A percentile compares a stretch with the other conserved stretches of the same genome.
phyloP scores from a whole-genome alignment of 2,888 invertebrate species.

The Melanchra persicariae region DNA sequence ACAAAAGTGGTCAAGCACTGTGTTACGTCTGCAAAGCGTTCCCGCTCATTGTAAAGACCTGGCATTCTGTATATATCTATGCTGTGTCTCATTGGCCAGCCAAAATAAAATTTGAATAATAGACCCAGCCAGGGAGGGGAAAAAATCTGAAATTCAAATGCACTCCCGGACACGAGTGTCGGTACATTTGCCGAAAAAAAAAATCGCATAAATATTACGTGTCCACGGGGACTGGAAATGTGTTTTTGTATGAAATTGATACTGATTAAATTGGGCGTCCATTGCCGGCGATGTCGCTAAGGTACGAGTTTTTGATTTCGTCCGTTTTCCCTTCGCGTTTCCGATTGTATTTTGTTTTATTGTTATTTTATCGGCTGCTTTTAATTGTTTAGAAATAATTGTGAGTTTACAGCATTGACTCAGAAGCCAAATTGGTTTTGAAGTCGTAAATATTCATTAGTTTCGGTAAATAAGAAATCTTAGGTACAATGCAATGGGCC shows the following conservation, averaged over 20 bases:
- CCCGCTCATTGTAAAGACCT: background rate
- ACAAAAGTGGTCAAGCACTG: no score
- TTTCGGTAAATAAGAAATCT: background rate
- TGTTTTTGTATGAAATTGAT: slow-evolving; percentile 63
- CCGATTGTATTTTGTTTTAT: slow-evolving; percentile 39
- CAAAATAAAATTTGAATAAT: slow-evolving; percentile 69
- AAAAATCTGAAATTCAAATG: slow-evolving; percentile 69
- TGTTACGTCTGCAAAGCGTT: no score
- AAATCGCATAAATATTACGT: slow-evolving; percentile 57
- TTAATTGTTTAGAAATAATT: background rate
- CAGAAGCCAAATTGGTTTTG: background rate
- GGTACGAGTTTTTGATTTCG: slow-evolving; percentile 35
- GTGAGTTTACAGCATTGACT: background rate
- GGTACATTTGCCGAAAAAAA: slow-evolving; percentile 54
- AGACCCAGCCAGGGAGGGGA: slow-evolving; percentile 42
- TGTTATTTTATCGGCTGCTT: slow-evolving; percentile 17
- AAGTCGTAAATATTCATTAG: background rate
- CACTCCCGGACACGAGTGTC: slow-evolving; percentile 54
- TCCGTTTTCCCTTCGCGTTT: slow-evolving; percentile 28
- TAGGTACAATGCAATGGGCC: no score
- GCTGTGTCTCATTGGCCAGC: slow-evolving; percentile 59
- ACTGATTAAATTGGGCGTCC: slow-evolving; percentile 55
- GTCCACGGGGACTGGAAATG: slow-evolving; percentile 48
- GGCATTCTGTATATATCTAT: background rate
- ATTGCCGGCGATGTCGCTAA: slow-evolving; percentile 16